phyloP scores from a whole-genome alignment of 2,113 vertebrate genomes.

The Periophthalmodon schlosseri region DNA sequence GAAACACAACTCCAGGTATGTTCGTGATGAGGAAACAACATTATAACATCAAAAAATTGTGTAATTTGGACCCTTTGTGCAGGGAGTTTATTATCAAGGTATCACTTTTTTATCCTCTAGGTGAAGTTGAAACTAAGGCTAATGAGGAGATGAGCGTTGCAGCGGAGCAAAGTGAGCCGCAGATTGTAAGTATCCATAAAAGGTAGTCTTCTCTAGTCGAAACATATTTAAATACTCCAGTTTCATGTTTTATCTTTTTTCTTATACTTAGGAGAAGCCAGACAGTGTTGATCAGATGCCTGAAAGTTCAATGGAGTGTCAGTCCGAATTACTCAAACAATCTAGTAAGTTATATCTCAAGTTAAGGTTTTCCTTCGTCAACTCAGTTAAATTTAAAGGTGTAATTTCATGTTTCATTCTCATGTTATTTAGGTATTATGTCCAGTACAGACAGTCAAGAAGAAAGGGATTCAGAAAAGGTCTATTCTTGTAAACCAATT shows the following conservation, averaged over 20 bases:
- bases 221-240: not conserved
- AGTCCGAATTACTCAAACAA: conserved; percentile 57
- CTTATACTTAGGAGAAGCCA: conserved; percentile 40
- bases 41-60: too few species aligned
- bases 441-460: conserved; percentile 66
- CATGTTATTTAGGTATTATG: conserved; percentile 50
- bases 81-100: not conserved
- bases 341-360: conserved; percentile 57
- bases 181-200: conserved; percentile 43
- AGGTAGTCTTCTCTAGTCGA: not conserved
- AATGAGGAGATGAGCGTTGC: conserved; percentile 20
- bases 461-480: conserved; percentile 63
- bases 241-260: not conserved
- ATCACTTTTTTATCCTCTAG: conserved; percentile 17
- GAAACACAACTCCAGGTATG: too few species aligned
- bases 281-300: conserved; percentile 1
- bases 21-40: too few species aligned
- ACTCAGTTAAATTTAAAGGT: not conserved
- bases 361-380: not conserved
- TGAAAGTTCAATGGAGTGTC: conserved; percentile 25
- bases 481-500: not conserved
- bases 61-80: too few species aligned
- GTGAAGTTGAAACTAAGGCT: conserved; percentile 36
- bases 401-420: not conserved
- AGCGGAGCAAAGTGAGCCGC: conserved; percentile 16